Conservation (phyloP, 2,113 vertebrate species). For the Bombycilla garrulus region DNA sequence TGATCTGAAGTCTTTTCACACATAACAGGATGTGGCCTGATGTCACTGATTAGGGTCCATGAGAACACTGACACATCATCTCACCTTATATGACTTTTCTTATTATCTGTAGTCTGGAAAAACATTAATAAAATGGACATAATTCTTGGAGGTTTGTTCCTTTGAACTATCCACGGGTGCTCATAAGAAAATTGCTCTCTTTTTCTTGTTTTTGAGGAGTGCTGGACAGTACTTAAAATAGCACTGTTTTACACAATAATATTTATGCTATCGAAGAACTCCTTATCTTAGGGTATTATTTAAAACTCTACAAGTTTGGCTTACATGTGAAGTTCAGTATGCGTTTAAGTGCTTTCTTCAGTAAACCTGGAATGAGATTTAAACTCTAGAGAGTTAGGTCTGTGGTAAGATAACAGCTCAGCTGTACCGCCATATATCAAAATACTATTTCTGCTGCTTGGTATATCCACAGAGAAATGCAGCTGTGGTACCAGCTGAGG, state of each 20-base stretch:
- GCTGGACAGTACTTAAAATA: not conserved
- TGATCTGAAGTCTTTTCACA: not conserved
- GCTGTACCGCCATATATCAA: not conserved
- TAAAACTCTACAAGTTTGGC: not conserved
- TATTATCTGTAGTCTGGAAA: not conserved
- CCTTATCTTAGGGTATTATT: not conserved
- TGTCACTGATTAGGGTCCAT: not conserved
- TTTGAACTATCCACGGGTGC: not conserved
- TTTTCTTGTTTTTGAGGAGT: not conserved
- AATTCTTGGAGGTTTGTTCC: not conserved
- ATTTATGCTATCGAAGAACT: not conserved
- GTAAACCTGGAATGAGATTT: not conserved
- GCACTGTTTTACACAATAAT: not conserved
- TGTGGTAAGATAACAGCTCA: not conserved
- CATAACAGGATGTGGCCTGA: not conserved
- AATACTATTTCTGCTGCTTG: not conserved
- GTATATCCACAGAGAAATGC: constrained; percentile 74
- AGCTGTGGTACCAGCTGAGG: constrained; percentile 79
- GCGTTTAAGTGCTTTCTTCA: not conserved
- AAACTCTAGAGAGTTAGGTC: not conserved
- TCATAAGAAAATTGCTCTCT: not conserved
- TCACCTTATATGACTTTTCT: not conserved
- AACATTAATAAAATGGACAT: not conserved
- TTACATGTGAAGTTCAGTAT: not conserved
- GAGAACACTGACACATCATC: not conserved